Evolutionary conservation across 2,113 vertebrate genomes (phyloP).

Genomic region (Zonotrichia leucophrys): DNA sequence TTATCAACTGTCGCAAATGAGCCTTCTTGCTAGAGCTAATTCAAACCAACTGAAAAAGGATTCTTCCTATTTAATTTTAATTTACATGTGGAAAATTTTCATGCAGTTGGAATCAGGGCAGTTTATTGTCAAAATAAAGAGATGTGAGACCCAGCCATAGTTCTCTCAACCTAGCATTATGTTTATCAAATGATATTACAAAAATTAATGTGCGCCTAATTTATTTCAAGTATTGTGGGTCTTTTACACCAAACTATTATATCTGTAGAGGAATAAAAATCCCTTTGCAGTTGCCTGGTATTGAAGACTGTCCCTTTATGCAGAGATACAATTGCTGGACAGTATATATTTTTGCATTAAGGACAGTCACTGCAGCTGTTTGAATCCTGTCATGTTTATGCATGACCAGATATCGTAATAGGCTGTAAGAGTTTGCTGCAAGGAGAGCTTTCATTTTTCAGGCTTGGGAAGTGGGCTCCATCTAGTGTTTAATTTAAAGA

Average conservation of each 20-base stretch:
- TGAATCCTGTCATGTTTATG: background rate
- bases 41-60: background rate
- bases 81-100: background rate
- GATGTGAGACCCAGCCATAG: accelerated
- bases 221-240: background rate
- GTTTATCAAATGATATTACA: background rate
- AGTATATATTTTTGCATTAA: background rate
- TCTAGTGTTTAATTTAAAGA: slow-evolving; percentile 71
- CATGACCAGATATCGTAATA: background rate
- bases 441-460: background rate
- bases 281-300: background rate
- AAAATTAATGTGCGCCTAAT: background rate
- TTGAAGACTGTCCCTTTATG: background rate
- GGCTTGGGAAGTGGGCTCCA: slow-evolving; percentile 73
- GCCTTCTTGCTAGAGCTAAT: background rate
- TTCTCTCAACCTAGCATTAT: background rate
- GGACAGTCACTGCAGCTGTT: background rate
- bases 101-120: background rate
- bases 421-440: background rate
- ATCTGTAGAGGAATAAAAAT: background rate
- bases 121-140: background rate
- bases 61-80: background rate
- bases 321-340: background rate
- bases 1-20: background rate
- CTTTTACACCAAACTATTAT: background rate